Conservation (phyloP, 2,797 vertebrate species). For the Rhinoraja longicauda region DNA sequence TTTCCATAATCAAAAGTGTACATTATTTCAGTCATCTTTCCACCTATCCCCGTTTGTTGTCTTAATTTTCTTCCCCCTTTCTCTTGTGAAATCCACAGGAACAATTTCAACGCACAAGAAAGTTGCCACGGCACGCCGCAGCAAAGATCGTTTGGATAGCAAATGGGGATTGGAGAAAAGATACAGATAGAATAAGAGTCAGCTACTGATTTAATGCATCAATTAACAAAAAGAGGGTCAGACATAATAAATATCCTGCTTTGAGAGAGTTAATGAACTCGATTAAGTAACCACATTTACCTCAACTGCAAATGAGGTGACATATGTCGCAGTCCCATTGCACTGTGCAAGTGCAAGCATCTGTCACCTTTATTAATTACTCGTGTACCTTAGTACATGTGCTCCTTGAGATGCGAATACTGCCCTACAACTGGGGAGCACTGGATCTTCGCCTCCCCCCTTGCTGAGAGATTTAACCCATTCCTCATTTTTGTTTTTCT, state of each 20-base stretch:
- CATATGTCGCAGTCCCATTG: constrained; percentile 24
- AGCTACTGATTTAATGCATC: not conserved
- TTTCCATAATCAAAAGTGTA: not conserved
- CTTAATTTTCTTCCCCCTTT: not conserved
- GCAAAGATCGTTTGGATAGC: not conserved
- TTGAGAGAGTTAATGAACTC: not conserved
- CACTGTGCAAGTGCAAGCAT: not conserved
- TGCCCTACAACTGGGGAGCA: not conserved
- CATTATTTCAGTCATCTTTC: not conserved
- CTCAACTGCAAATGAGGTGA: not conserved
- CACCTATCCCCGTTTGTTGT: not conserved
- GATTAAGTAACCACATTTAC: not conserved
- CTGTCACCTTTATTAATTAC: constrained; percentile 29
- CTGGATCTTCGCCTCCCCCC: no score
- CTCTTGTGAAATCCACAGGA: not conserved
- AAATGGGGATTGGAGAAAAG: not conserved
- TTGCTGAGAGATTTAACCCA: not conserved
- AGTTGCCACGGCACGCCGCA: not conserved
- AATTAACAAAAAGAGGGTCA: no score
- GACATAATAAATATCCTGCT: not conserved
- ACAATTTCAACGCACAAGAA: not conserved
- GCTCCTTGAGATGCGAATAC: not conserved
- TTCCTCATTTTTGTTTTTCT: not conserved
- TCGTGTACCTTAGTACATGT: not conserved
- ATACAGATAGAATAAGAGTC: not conserved